Conservation (phyloP, 2,888 invertebrate species). For the Leucania comma region DNA sequence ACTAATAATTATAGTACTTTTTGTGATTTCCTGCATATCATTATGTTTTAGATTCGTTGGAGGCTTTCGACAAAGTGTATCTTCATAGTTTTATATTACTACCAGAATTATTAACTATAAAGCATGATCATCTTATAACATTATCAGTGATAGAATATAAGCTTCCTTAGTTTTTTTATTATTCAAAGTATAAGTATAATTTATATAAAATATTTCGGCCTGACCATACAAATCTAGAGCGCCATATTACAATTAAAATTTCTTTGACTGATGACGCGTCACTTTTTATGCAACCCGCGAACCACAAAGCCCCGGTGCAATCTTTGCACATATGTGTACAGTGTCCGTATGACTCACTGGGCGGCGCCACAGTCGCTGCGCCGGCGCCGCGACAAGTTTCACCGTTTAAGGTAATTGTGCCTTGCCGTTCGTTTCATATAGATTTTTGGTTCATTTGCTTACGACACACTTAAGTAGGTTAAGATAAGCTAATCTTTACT, state of each 20-base stretch:
- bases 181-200: not conserved
- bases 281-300: conserved; percentile 46
- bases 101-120: no score
- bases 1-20: conserved; percentile 20
- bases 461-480: conserved; percentile 52
- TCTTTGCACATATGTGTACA: conserved; percentile 41
- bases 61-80: conserved; percentile 7
- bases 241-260: conserved; percentile 22
- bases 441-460: conserved; percentile 65
- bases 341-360: conserved; percentile 68
- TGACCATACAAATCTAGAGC: conserved; percentile 20
- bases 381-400: conserved; percentile 64
- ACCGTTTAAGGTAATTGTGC: conserved; percentile 65
- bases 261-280: conserved; percentile 23
- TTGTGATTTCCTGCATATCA: not conserved
- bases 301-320: conserved; percentile 36
- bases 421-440: conserved; percentile 60
- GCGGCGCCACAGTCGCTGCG: conserved; percentile 67
- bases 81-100: no score
- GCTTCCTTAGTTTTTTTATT: not conserved
- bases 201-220: not conserved
- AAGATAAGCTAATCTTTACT: conserved; percentile 60
- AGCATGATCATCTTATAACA: no score
- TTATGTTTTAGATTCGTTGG: conserved; percentile 6
- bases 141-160: not conserved